These are phyloP conservation scores for Babylonia areolata DNA, from an alignment of 1,140 invertebrate species.

Conservation along the genomic window DNA sequence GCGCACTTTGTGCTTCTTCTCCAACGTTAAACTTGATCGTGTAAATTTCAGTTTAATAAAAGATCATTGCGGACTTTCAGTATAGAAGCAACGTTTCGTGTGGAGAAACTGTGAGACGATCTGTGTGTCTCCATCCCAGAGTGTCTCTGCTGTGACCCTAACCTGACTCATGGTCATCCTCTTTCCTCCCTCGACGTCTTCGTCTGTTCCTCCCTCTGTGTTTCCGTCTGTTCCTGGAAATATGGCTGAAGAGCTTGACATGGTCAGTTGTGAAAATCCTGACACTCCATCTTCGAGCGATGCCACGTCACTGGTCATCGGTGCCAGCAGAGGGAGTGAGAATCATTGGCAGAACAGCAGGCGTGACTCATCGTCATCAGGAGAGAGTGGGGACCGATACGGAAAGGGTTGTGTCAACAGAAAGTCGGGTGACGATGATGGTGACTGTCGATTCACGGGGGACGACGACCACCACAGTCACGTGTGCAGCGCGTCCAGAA, in stretches of 20 bases:
- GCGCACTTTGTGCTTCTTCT: no score
- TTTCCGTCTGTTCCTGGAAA: background rate
- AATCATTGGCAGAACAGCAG: background rate
- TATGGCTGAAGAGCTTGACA: background rate
- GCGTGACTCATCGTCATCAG: background rate
- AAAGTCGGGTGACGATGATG: background rate
- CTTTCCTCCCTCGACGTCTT: background rate
- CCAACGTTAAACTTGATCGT: no score
- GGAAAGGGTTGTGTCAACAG: background rate
- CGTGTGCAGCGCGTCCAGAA: no score
- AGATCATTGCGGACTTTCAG: no score
- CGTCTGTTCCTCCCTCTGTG: background rate
- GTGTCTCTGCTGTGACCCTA: no score
- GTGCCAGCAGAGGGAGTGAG: background rate
- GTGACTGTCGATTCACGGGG: background rate
- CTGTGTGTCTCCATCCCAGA: no score
- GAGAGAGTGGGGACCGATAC: background rate
- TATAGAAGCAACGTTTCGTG: no score
- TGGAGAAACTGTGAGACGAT: no score
- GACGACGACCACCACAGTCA: background rate
- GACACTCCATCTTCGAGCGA: background rate
- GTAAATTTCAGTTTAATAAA: no score
- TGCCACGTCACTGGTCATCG: background rate
- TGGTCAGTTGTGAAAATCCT: background rate
- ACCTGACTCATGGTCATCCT: background rate